phyloP scores from a whole-genome alignment of 2,888 invertebrate genomes.

The Eupithecia exiguata region DNA sequence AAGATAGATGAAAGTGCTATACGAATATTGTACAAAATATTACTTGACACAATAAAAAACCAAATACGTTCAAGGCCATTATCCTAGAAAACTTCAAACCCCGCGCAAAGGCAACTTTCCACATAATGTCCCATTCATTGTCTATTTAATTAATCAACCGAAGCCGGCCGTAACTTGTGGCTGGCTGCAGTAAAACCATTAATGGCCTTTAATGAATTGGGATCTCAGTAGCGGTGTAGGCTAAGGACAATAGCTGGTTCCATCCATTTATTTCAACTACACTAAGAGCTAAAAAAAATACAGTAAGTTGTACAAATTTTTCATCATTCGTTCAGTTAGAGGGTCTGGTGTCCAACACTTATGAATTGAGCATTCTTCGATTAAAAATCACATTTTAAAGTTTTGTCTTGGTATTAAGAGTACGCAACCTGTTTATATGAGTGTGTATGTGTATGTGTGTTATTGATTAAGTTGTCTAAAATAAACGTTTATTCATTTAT shows the following conservation, averaged over 20 bases:
- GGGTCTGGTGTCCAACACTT: not conserved
- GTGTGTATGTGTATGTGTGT: too few relatives aligned
- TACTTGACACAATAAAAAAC: not conserved
- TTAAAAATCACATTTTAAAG: not conserved
- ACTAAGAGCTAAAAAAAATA: not conserved
- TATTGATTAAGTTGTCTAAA: too few relatives aligned
- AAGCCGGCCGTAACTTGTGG: slow-evolving; percentile 64
- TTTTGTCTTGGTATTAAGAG: not conserved
- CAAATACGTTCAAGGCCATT: not conserved
- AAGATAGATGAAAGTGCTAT: not conserved
- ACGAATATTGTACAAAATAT: not conserved
- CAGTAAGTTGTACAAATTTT: too few relatives aligned
- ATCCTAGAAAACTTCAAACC: slow-evolving; percentile 9
- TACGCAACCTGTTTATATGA: too few relatives aligned
- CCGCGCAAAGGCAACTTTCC: slow-evolving; percentile 1
- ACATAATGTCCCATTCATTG: slow-evolving; percentile 61
- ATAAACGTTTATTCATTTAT: too few relatives aligned
- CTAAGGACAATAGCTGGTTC: slow-evolving; percentile 18
- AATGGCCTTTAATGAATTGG: slow-evolving; percentile 79
- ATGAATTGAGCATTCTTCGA: not conserved
- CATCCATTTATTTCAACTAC: not conserved
- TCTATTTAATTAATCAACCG: slow-evolving; percentile 75
- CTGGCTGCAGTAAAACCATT: slow-evolving; percentile 72
- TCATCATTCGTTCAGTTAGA: too few relatives aligned
- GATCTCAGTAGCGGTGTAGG: slow-evolving; percentile 58